phyloP scores from a whole-genome alignment of 2,797 vertebrate species.

The Channallabes apus region DNA sequence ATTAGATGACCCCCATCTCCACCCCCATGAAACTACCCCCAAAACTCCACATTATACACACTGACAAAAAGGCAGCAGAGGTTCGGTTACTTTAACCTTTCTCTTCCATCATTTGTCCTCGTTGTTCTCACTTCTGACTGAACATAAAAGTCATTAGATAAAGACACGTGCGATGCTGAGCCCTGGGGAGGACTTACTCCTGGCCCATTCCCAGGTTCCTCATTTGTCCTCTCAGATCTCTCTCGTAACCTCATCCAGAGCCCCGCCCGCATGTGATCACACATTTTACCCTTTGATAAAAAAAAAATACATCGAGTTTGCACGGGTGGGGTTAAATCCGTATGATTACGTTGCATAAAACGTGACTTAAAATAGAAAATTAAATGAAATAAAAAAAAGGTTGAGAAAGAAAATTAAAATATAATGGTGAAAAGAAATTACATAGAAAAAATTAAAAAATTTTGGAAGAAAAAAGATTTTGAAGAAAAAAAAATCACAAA shows the following conservation, averaged over 20 bases:
- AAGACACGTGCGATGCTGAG: constrained; percentile 31
- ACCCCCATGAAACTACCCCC: neutral
- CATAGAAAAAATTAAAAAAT: no score
- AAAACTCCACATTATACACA: constrained; percentile 35
- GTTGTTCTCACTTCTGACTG: constrained; percentile 22
- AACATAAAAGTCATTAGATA: constrained; percentile 42
- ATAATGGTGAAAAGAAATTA: no score
- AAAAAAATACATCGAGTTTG: neutral
- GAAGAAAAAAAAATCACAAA: neutral
- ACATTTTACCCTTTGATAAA: neutral
- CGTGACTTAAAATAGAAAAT: no score
- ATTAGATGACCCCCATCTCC: constrained; percentile 53
- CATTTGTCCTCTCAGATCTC: constrained; percentile 29
- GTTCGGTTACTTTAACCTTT: constrained; percentile 54
- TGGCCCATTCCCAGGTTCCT: constrained; percentile 27
- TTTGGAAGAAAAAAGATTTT: no score
- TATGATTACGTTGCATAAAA: no score
- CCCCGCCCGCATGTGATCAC: neutral
- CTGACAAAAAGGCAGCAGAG: constrained; percentile 44
- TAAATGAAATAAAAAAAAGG: no score
- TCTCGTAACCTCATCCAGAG: constrained; percentile 16
- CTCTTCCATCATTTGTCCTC: constrained; percentile 44
- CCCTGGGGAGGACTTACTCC: constrained; percentile 13
- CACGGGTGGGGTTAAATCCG: no score
- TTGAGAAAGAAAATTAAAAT: no score